Conservation (phyloP, 92 coral and sea anemone genomes). For the Zoanthus sociatus region DNA sequence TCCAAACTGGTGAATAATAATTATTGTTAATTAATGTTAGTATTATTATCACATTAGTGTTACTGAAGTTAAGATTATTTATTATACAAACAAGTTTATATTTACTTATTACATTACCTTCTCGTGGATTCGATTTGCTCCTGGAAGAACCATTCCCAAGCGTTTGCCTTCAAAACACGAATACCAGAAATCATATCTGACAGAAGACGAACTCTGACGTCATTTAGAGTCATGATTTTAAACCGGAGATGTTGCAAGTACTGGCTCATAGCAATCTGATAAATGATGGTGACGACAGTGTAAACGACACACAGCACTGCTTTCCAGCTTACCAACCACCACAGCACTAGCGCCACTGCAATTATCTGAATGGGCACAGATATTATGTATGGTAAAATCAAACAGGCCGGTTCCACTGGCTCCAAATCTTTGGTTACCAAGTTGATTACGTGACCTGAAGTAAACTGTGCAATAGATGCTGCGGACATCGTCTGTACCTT, state of each 20-base stretch:
- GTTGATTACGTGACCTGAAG: slow-evolving; percentile 36
- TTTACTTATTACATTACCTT: not conserved
- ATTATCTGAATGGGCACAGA: slow-evolving; percentile 39
- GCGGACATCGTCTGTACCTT: slow-evolving; percentile 42
- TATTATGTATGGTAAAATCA: slow-evolving; percentile 13
- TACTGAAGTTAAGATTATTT: too few species aligned
- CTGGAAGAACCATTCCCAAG: slow-evolving; percentile 42
- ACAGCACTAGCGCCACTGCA: not conserved
- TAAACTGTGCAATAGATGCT: slow-evolving; percentile 21
- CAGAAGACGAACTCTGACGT: slow-evolving; percentile 30
- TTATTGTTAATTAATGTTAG: too few species aligned
- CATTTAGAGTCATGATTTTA: slow-evolving; percentile 38
- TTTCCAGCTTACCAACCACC: slow-evolving; percentile 50
- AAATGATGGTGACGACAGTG: not conserved
- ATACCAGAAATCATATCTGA: slow-evolving; percentile 39
- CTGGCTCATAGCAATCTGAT: slow-evolving; percentile 14
- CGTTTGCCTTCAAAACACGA: slow-evolving; percentile 38
- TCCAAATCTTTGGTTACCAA: slow-evolving; percentile 40
- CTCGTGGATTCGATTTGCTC: slow-evolving; percentile 17
- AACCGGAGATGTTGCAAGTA: slow-evolving; percentile 21
- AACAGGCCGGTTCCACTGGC: slow-evolving; percentile 23
- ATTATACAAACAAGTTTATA: too few species aligned
- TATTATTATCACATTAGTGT: too few species aligned
- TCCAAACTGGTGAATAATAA: too few species aligned
- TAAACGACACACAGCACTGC: slow-evolving; percentile 16